Base-by-base conservation (phyloP, 1,140 invertebrate genomes). In the Drosophila prosaltans region DNA sequence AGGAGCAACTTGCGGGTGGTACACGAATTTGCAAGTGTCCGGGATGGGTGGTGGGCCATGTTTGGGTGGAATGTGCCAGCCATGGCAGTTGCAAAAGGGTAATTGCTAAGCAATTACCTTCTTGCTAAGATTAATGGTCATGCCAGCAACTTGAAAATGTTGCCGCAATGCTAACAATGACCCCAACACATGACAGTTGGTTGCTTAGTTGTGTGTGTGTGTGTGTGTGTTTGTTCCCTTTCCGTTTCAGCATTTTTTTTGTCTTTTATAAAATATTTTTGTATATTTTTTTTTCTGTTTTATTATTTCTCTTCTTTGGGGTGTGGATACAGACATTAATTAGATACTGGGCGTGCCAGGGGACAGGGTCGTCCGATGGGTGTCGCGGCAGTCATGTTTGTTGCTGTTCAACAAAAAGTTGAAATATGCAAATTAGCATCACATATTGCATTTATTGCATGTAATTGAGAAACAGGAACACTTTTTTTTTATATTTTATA, bases 61-160 rank as follows among this genome's bases (percentile, higher is more conserved):
- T 1, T 2, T 36, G 24, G 21, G 28, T 21, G 36, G 26, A 51
- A 51, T 51, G 16, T 51, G 16, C 45, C 21, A 26, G 62, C 57
- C 32, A 1, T 58, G 39, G n/a, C 51, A 63, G 41, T 67, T 88
- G 72, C 84, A 71, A 80, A 70, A 78, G 78, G 84, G 84, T 88
- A 88, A 88, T 88, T 88, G 84, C 80, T 89, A 78, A 89, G 84
- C 84, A 88, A 88, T 88, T 88, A 88, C 83, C 83, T 83, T 84
- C 80, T 89, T 88, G 82, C 78, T 63, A 86, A 88, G 83, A 88
- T 39, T 59, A 59, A 59, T 39, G 32, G 57, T 39, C 39, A 62
- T 45, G 60, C 62, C 75, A 71, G 72, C 72, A 74, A 78, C 68
- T 74, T 70, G 67, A 82, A 88, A 86, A 86, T 85, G 78, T 78